Evolutionary conservation across 2,888 invertebrate species (phyloP).

Genomic region (Hydraecia micacea): DNA sequence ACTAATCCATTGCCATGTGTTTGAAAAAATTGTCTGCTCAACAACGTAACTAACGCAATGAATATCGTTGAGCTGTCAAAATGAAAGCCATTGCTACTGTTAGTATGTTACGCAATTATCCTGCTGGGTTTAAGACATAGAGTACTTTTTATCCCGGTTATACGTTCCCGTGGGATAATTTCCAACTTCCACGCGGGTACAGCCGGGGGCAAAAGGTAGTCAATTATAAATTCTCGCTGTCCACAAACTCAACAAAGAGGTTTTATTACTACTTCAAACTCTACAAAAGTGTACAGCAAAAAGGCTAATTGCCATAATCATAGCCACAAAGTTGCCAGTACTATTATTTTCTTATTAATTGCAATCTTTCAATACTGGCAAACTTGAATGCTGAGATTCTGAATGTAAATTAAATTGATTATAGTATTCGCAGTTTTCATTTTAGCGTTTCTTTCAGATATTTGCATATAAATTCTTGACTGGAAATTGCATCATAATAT

Average conservation of each 20-base stretch:
- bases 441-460: too few relatives aligned
- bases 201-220: not conserved
- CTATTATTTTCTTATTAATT: constrained; percentile 22
- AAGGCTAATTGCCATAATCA: constrained; percentile 21
- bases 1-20: too few relatives aligned
- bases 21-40: too few relatives aligned
- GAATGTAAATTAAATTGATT: constrained; percentile 1
- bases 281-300: constrained; percentile 15
- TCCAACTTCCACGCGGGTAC: not conserved
- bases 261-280: constrained; percentile 10
- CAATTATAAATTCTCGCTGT: not conserved
- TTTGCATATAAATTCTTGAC: not conserved
- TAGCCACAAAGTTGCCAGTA: constrained; percentile 18
- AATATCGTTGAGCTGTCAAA: too few relatives aligned
- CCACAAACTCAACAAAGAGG: not conserved
- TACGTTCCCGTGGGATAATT: not conserved
- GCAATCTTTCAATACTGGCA: constrained; percentile 25
- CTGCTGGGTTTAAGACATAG: too few relatives aligned
- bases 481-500: not conserved
- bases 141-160: not conserved
- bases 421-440: not conserved
- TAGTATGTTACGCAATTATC: too few relatives aligned
- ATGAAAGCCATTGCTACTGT: too few relatives aligned
- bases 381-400: constrained; percentile 3
- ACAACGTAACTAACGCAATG: too few relatives aligned